phyloP scores from a whole-genome alignment of 2,113 vertebrate genomes.

The Ceyx cyanopectus region DNA sequence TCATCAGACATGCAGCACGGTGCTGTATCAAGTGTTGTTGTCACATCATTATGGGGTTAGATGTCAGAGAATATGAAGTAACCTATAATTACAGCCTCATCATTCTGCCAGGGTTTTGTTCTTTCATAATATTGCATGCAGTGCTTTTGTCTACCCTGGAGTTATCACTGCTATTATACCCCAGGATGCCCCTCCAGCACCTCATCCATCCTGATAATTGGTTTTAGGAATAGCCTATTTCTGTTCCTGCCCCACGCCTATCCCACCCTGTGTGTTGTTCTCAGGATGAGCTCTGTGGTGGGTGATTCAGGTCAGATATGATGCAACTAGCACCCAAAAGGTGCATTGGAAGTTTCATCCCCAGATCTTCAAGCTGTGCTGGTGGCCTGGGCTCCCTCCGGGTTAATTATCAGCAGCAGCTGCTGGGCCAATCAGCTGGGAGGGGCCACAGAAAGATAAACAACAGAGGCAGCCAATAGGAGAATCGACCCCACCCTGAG shows the following conservation, averaged over 20 bases:
- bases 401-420: too few relatives aligned
- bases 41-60: background rate
- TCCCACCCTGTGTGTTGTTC: background rate
- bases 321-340: background rate
- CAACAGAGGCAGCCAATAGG: too few relatives aligned
- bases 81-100: background rate
- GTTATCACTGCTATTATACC: background rate
- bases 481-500: too few relatives aligned
- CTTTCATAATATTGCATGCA: background rate
- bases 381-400: too few relatives aligned
- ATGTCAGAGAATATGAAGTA: slow-evolving; percentile 19
- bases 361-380: background rate
- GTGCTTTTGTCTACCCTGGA: background rate
- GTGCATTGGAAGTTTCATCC: background rate
- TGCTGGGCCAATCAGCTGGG: too few relatives aligned
- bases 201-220: background rate
- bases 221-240: background rate
- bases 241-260: background rate
- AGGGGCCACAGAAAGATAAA: too few relatives aligned
- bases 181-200: background rate
- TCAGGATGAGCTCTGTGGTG: background rate
- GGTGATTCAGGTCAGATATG: background rate
- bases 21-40: background rate
- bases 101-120: slow-evolving; percentile 27
- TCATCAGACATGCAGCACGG: background rate